Conservation (phyloP, 2,888 invertebrate genomes). For the Tyria jacobaeae region DNA sequence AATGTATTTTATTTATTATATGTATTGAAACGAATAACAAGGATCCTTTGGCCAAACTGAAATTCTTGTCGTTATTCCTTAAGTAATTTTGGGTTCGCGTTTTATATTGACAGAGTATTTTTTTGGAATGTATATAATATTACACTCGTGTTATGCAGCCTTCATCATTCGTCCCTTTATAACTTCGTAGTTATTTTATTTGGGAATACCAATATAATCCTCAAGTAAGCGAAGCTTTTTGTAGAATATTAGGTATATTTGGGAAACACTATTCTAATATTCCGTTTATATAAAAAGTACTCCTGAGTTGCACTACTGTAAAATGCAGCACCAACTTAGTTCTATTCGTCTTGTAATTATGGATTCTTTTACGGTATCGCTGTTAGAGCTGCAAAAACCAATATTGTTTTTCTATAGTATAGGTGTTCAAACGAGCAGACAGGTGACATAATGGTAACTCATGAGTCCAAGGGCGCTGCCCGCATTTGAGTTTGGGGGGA, state of each 20-base stretch:
- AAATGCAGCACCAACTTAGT: too few relatives aligned
- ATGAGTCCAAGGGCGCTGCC: too few relatives aligned
- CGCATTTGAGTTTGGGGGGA: too few relatives aligned
- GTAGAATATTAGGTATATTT: constrained; percentile 2
- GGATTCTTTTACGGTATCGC: too few relatives aligned
- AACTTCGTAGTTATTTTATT: constrained; percentile 38
- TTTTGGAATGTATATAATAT: constrained; percentile 38
- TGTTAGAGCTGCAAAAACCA: too few relatives aligned
- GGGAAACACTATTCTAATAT: too few relatives aligned
- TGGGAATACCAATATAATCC: constrained; percentile 23
- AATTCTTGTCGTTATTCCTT: constrained; percentile 23
- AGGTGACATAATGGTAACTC: too few relatives aligned
- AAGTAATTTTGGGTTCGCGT: constrained; percentile 22
- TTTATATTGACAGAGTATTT: constrained; percentile 41
- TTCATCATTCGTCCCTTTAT: constrained; percentile 34
- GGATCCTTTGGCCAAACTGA: constrained; percentile 6
- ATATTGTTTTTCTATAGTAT: too few relatives aligned
- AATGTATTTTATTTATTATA: background rate
- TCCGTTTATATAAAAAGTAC: too few relatives aligned
- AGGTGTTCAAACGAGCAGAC: too few relatives aligned
- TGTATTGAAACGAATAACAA: background rate
- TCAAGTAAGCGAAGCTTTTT: constrained; percentile 27
- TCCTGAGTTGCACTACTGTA: too few relatives aligned
- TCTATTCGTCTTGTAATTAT: too few relatives aligned
- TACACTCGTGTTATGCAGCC: constrained; percentile 26